Base-by-base conservation (phyloP, 2,113 vertebrate species). In the Callorhinus ursinus region DNA sequence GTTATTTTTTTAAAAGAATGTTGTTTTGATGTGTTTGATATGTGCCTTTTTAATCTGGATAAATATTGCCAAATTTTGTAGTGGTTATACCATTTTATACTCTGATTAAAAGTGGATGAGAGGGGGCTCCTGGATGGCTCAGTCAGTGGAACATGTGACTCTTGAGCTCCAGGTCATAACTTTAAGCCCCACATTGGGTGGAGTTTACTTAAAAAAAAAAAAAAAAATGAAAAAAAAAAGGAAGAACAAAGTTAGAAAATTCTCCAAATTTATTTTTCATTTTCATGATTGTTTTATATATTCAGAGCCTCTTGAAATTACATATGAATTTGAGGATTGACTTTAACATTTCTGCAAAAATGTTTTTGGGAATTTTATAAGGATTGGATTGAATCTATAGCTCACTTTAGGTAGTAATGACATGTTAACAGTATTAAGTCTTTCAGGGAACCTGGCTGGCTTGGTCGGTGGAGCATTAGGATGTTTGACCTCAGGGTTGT, bases 281-380 rank as follows among this genome's bases (percentile, higher is more conserved):
- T 86, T 79, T 89, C 69, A 42, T 71, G 51, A 89, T 59, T 89
- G 15, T 84, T 96, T 83, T 96, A 14, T 21, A 55, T 92, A 28
- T 92, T 74, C 22, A 72, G 55, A 65, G 22, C 12, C 39, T 57
- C 46, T 92, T 63, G 65, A 76, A 77, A 84, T 84, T 89, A 21
- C 28, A 13, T 51, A 59, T 61, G 63, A 93, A 61, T 61, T 57
- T 90, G 53, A 89, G 33, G 19, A 71, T 67, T 89, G 39, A 76
- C 76, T 81, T 93, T 87, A 83, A 51, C 79, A 83, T 84, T 39
- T 93, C 69, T 93, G 39, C 24, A 67, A 69, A 89, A 87, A 72
- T 11, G 0, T 51, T 74, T 16, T 77, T 79, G 19, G 90, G 89
- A 89, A 90, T 93, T 96, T 79, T 15, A 36, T 63, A 90, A 12